These are phyloP conservation scores for Drosophila lacicola DNA, from an alignment of 2,888 invertebrate species.

Conservation along the genomic window DNA sequence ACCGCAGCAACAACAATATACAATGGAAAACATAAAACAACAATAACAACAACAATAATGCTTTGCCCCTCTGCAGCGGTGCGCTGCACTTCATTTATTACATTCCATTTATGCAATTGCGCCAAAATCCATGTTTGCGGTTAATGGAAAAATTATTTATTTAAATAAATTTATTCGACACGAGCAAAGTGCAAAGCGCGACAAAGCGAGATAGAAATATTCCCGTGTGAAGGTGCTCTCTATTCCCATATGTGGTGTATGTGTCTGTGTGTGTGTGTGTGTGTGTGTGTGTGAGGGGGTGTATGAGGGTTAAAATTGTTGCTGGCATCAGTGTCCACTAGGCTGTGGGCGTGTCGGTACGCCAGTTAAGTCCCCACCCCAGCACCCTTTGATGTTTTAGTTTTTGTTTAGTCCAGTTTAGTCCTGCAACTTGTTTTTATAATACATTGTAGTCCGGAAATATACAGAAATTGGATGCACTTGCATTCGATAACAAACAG, in stretches of 20 bases:
- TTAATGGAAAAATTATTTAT: slow-evolving; percentile 78
- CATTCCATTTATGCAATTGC: slow-evolving; percentile 77
- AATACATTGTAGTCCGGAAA: not conserved
- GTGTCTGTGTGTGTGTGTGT: not conserved
- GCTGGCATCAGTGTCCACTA: slow-evolving; percentile 56
- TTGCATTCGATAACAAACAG: not conserved
- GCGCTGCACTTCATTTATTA: slow-evolving; percentile 68
- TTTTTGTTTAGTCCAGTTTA: slow-evolving; percentile 18
- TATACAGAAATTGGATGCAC: not conserved
- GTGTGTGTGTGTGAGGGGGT: not conserved
- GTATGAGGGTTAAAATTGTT: slow-evolving; percentile 41
- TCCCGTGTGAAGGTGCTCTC: slow-evolving; percentile 6
- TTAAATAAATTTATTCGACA: slow-evolving; percentile 74
- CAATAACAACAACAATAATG: slow-evolving; percentile 12
- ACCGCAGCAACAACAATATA: slow-evolving; percentile 49
- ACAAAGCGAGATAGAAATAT: slow-evolving; percentile 15
- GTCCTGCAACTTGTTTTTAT: slow-evolving; percentile 12
- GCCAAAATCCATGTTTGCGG: slow-evolving; percentile 75
- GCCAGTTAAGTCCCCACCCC: not conserved
- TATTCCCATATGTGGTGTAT: not conserved
- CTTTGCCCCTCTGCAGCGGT: slow-evolving; percentile 9
- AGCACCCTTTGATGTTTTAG: slow-evolving; percentile 16
- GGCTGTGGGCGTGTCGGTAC: slow-evolving; percentile 5
- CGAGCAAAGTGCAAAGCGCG: slow-evolving; percentile 30
- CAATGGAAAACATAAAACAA: not conserved